Evolutionary conservation across 2,888 invertebrate species (phyloP).

Genomic region (Patella caerulea): DNA sequence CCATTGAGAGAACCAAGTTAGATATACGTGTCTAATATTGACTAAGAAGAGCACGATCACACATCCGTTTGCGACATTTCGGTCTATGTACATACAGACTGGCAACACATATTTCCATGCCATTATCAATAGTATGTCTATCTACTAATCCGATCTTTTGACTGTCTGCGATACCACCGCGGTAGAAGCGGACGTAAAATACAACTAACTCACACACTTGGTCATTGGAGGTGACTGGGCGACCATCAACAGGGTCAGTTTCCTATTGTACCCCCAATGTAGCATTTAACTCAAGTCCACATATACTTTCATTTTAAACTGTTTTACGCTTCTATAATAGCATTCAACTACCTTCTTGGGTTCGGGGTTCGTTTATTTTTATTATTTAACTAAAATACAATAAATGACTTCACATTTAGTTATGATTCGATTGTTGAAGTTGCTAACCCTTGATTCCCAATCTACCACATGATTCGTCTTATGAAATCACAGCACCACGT

Average conservation of each 20-base stretch:
- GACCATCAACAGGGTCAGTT: constrained; percentile 34
- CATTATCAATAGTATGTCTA: constrained; percentile 37
- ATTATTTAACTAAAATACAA: no score
- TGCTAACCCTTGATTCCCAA: no score
- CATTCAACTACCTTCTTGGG: no score
- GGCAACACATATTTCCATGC: constrained; percentile 53
- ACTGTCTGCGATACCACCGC: no score
- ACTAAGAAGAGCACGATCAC: constrained; percentile 31
- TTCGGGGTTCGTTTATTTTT: no score
- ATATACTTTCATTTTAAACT: constrained; percentile 13
- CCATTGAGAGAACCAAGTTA: constrained; percentile 42
- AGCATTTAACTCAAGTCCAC: constrained; percentile 49
- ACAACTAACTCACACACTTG: no score
- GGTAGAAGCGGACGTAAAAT: no score
- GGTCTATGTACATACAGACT: constrained; percentile 53
- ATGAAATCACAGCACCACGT: no score
- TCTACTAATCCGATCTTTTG: constrained; percentile 29
- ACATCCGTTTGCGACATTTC: constrained; percentile 52
- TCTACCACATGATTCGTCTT: no score
- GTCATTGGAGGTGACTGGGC: constrained; percentile 35
- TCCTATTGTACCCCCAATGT: constrained; percentile 43
- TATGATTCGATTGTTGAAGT: no score
- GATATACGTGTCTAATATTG: constrained; percentile 42
- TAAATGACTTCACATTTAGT: no score
- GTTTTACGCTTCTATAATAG: no score